Evolutionary conservation across 2,888 invertebrate genomes (phyloP), one percentile per base, ranked within the genome.

Genomic region (Erebia ligea): DNA sequence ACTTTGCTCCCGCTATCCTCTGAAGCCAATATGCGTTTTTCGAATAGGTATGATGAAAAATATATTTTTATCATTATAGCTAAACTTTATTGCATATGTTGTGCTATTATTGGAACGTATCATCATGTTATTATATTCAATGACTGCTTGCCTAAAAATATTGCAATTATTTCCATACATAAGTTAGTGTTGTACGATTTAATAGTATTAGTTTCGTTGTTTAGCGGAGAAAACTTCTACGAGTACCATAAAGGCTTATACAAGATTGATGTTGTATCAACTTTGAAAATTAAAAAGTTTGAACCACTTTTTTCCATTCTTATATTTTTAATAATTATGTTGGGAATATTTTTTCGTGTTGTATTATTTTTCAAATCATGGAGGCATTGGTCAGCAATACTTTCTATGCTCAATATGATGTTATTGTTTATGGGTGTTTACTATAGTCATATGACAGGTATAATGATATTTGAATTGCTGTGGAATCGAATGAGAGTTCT

Each of bases 381-480:
- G 19, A 11, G 0, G 11, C 1, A 54, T 15, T 62, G 54, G 62
- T 11, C 5, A n/a, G n/a, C 8, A 1, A 2, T 9, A 3, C 5
- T 61, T 25, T 19, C 54, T 40, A 17, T 25, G 9, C 17, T 66
- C 25, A 48, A 17, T 64, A 11, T 19, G 11, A 0, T 25, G 10
- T 50, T 57, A n/a, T 40, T 48, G 4, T 54, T 56, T 8, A 17
- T 48, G 19, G 59, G 21, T 48, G 40, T 42, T 45, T n/a, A 25
- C 11, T 21, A 50, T 13, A 57, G 45, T 45, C 48, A 57, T 15
- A 54, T 63, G 48, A 67, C 66, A 15, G 54, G 67, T 19, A 63
- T 63, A 21, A 67, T 70, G 17, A 58, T 67, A 15, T 70, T 70
- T 40, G 70, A 70, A 40, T 2, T 67, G 25, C 34, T 70, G n/a